Evolutionary conservation across 2,888 invertebrate species (phyloP), one percentile per base, ranked within the genome.

Genomic region (Lasiommata megera): DNA sequence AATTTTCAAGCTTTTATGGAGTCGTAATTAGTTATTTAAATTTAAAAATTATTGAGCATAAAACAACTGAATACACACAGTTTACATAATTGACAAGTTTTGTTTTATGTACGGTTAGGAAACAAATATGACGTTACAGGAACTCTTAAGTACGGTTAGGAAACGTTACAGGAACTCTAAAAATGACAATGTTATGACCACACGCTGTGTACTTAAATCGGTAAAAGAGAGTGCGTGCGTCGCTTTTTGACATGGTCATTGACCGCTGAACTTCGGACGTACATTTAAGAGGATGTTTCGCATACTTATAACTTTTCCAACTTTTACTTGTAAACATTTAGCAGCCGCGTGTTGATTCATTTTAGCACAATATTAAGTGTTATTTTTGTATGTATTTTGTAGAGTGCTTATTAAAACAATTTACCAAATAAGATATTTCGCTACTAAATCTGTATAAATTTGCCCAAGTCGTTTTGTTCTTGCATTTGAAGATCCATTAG

Each of bases 201-300:
- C 18, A 51, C 12, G 18, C 50, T 37, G 38, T 40, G 54, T 23
- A 23, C 23, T 2, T 23, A 23, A 40, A 51, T 64, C 53, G 41
- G 56, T 62, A 56, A 55, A 62, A 62, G 56, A 48, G 28, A 48
- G 48, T 40, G 37, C 54, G 56, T 47, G 57, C 55, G 28, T 54
- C 50, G 47, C 38, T 50, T 57, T 53, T 54, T 64, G 62, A 66
- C 67, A 70, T 79, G 82, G 86, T 84, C 86, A 77, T 76, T 79
- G 86, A 86, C 83, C 76, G 71, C 62, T 77, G 79, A 75, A 71
- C 79, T 76, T 76, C 77, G 76, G 74, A 73, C 72, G 70, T 70
- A 67, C 67, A 68, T 69, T 76, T 76, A 76, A 73, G 73, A 76
- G 72, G 67, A 65, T 71, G 77, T 72, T 73, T 71, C 72, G 84